A percentile compares a stretch with the other conserved stretches of the same genome.
Conservation (phyloP, 1,140 invertebrate genomes). For the Aphidius ervi region DNA sequence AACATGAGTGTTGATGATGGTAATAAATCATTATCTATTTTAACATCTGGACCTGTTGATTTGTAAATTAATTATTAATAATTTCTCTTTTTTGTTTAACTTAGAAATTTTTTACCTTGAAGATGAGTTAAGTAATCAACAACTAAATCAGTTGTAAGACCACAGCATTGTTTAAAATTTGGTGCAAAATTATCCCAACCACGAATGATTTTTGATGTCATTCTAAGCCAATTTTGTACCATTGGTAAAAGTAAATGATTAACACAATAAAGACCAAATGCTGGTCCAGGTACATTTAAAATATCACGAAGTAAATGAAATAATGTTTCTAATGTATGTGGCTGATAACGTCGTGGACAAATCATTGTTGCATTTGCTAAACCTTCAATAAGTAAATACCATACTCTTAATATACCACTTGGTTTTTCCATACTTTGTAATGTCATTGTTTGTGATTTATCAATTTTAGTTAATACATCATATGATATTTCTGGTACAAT, state of each 20-base stretch:
- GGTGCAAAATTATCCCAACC: conserved; percentile 72
- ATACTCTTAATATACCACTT: conserved; percentile 84
- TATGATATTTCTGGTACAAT: conserved; percentile 57
- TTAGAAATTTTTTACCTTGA: conserved; percentile 45
- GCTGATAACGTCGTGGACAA: conserved; percentile 79
- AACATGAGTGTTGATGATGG: conserved; percentile 72
- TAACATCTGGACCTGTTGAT: conserved; percentile 37
- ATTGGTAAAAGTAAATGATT: conserved; percentile 86
- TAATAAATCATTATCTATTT: conserved; percentile 38
- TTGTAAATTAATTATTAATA: not conserved
- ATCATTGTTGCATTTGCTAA: conserved; percentile 76
- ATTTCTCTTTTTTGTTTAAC: too few species aligned
- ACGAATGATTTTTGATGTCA: conserved; percentile 62
- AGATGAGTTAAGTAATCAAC: conserved; percentile 72
- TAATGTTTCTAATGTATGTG: conserved; percentile 78
- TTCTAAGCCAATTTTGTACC: conserved; percentile 84
- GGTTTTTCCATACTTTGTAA: conserved; percentile 71
- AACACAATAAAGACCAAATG: conserved; percentile 84
- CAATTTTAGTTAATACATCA: conserved; percentile 58
- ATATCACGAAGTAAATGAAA: conserved; percentile 79
- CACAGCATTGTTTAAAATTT: conserved; percentile 91
- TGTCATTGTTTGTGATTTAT: conserved; percentile 58
- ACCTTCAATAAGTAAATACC: conserved; percentile 87
- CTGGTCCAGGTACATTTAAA: conserved; percentile 70
- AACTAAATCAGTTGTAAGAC: conserved; percentile 84